Percentiles rank a stretch among this genome's conserved stretches.
phyloP scores from a whole-genome alignment of 2,888 invertebrate genomes.

The Helleia helle region DNA sequence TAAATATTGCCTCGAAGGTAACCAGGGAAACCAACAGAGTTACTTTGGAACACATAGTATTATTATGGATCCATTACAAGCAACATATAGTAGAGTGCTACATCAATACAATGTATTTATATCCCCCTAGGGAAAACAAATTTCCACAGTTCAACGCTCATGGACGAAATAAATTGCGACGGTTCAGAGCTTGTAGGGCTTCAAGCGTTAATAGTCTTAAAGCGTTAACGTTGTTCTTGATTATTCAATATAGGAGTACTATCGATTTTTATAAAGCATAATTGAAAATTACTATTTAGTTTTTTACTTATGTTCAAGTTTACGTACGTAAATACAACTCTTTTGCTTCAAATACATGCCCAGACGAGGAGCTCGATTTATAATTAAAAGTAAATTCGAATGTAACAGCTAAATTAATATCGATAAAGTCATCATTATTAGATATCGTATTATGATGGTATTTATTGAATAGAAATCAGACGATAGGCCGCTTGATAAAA shows the following conservation, averaged over 20 bases:
- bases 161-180: slow-evolving; percentile 3
- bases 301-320: too few species aligned
- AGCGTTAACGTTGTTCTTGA: slow-evolving; percentile 1
- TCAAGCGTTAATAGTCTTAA: slow-evolving; percentile 2
- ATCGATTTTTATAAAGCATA: too few species aligned
- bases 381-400: too few species aligned
- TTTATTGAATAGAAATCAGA: neutral
- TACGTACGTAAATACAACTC: too few species aligned
- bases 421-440: neutral
- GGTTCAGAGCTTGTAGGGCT: slow-evolving; percentile 1
- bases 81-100: too few species aligned
- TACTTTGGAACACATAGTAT: too few species aligned
- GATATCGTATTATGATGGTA: neutral
- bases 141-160: slow-evolving; percentile 8
- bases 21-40: too few species aligned
- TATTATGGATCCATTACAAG: too few species aligned
- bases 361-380: too few species aligned
- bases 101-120: neutral
- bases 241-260: neutral
- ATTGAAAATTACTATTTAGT: too few species aligned
- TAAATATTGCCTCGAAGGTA: too few species aligned
- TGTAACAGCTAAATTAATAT: neutral
- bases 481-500: neutral
- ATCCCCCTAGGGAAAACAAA: neutral
- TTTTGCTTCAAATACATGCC: too few species aligned